Conservation (phyloP, 2,797 vertebrate species). For the Pangasius djambal region DNA sequence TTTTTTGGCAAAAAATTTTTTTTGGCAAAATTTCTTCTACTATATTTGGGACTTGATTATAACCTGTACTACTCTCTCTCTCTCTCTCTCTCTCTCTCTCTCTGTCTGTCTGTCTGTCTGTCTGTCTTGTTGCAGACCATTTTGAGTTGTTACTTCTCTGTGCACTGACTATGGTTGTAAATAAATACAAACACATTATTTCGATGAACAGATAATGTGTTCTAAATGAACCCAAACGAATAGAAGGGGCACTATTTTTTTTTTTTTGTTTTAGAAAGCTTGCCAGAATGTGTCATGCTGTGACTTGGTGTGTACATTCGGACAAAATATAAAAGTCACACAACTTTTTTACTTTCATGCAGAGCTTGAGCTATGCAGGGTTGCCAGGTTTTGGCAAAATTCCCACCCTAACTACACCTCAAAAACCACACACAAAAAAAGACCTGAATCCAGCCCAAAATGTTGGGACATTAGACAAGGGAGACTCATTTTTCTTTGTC, state of each 20-base stretch:
- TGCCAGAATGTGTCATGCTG: background rate
- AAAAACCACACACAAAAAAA: background rate
- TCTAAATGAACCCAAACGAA: background rate
- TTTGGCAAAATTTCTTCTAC: background rate
- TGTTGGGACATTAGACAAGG: background rate
- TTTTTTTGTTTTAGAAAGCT: background rate
- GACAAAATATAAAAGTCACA: background rate
- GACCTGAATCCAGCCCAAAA: background rate
- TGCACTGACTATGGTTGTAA: background rate
- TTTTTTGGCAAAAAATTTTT: background rate
- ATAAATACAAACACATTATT: background rate
- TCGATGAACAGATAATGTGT: background rate
- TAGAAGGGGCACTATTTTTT: background rate
- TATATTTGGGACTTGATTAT: constrained; percentile 27
- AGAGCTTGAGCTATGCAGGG: background rate
- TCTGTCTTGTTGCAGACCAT: background rate
- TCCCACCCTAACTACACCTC: background rate
- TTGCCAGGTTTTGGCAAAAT: background rate
- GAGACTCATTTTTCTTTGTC: background rate
- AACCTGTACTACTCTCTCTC: background rate
- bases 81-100: constrained; percentile 5
- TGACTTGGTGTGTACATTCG: background rate
- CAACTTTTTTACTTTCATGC: background rate
- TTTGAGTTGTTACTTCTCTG: background rate
- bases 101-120: background rate